phyloP scores from a whole-genome alignment of 2,113 vertebrate genomes.

The Ondatra zibethicus region DNA sequence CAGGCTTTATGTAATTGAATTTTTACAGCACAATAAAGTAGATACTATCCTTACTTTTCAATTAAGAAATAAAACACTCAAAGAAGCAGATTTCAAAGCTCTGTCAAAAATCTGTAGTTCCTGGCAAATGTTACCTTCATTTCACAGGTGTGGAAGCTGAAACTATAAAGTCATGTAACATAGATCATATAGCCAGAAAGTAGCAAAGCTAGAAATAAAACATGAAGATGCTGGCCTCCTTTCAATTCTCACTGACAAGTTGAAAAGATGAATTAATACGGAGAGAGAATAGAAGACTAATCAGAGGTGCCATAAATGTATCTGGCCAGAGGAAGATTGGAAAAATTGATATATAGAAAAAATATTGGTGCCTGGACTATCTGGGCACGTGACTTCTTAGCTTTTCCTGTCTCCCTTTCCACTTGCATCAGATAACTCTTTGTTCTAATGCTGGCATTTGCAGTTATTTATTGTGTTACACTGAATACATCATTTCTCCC shows the following conservation, averaged over 20 bases:
- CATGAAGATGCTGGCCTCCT: not conserved
- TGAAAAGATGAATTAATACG: slow-evolving; percentile 6
- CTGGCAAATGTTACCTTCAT: slow-evolving; percentile 4
- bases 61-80: slow-evolving; percentile 28
- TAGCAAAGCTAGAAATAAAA: slow-evolving; percentile 52
- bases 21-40: not conserved
- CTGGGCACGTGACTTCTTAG: slow-evolving; percentile 16
- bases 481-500: slow-evolving; percentile 20
- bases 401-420: not conserved
- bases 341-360: slow-evolving; percentile 6
- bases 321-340: not conserved
- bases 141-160: not conserved
- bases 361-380: not conserved
- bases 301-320: slow-evolving; percentile 23
- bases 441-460: not conserved
- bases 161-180: not conserved
- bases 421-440: slow-evolving; percentile 39
- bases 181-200: slow-evolving; percentile 26
- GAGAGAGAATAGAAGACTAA: slow-evolving; percentile 38
- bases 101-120: slow-evolving; percentile 6
- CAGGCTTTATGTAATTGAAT: not conserved
- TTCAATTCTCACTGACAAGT: slow-evolving; percentile 21
- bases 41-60: slow-evolving; percentile 20
- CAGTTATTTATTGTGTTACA: slow-evolving; percentile 28
- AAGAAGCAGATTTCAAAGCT: slow-evolving; percentile 42